These are phyloP conservation scores for Lagodon rhomboides DNA, from an alignment of 2,797 vertebrate genomes.

Conservation along the genomic window DNA sequence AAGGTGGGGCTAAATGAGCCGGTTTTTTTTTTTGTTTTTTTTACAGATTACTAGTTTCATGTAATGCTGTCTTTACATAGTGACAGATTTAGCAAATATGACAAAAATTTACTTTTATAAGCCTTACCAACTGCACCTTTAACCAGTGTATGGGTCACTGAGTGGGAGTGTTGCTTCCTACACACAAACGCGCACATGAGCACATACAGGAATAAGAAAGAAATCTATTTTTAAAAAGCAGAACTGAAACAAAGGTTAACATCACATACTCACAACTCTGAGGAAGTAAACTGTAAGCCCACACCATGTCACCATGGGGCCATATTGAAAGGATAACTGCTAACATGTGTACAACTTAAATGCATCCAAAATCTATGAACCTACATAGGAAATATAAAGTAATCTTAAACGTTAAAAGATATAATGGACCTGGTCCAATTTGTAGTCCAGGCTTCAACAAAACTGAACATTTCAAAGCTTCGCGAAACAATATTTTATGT, in stretches of 20 bases:
- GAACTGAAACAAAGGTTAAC: conserved; percentile 1
- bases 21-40: too few species aligned
- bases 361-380: not conserved
- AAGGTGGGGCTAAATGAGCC: too few species aligned
- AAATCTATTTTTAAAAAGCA: conserved; percentile 24
- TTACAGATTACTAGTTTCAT: too few species aligned
- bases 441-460: not conserved
- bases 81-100: too few species aligned
- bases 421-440: not conserved
- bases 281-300: not conserved
- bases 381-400: not conserved
- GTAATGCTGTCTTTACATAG: too few species aligned
- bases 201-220: conserved; percentile 11
- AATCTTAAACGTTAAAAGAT: not conserved
- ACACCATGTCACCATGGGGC: not conserved
- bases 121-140: too few species aligned
- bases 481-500: too few species aligned
- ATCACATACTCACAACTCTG: not conserved
- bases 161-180: conserved; percentile 6
- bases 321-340: not conserved
- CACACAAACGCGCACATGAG: not conserved
- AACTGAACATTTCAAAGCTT: too few species aligned
- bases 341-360: not conserved
- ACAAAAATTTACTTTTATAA: too few species aligned
- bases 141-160: conserved; percentile 24